Evolutionary conservation across 1,140 invertebrate species (phyloP).

Genomic region (Yoshiicerus persimilis): DNA sequence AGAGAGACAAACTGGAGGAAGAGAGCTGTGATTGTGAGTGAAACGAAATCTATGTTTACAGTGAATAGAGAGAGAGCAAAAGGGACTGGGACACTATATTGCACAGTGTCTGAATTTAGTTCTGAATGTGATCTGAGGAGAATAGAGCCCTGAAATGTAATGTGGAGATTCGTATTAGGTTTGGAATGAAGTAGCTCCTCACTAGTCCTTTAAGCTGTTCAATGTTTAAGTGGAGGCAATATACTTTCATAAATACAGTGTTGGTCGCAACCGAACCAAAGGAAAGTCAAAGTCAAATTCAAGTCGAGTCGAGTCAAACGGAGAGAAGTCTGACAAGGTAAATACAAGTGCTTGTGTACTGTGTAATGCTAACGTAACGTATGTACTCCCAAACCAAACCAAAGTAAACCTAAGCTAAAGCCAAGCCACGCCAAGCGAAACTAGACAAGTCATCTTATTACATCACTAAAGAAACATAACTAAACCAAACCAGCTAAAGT

Average conservation of each 20-base stretch:
- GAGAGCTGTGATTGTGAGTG: background rate
- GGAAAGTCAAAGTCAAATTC: no score
- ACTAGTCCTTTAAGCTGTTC: background rate
- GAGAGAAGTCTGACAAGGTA: background rate
- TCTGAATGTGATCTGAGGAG: background rate
- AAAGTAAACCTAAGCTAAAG: background rate
- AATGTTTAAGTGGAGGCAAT: background rate
- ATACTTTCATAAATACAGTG: background rate
- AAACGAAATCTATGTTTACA: constrained; percentile 15
- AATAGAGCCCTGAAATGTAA: no score
- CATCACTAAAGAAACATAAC: background rate
- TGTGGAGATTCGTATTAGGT: background rate
- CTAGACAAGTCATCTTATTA: background rate
- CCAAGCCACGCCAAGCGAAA: background rate
- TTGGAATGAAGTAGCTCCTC: background rate
- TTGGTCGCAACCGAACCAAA: background rate
- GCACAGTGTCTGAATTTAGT: background rate
- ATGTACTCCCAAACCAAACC: background rate
- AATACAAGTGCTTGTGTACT: background rate
- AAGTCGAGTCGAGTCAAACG: background rate
- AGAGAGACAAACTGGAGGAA: background rate
- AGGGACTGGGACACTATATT: background rate
- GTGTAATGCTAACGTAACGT: no score
- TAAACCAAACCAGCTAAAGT: background rate
- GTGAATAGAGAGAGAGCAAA: constrained; percentile 1